phyloP scores from a whole-genome alignment of 2,797 vertebrate genomes.

The Aldrovandia affinis region DNA sequence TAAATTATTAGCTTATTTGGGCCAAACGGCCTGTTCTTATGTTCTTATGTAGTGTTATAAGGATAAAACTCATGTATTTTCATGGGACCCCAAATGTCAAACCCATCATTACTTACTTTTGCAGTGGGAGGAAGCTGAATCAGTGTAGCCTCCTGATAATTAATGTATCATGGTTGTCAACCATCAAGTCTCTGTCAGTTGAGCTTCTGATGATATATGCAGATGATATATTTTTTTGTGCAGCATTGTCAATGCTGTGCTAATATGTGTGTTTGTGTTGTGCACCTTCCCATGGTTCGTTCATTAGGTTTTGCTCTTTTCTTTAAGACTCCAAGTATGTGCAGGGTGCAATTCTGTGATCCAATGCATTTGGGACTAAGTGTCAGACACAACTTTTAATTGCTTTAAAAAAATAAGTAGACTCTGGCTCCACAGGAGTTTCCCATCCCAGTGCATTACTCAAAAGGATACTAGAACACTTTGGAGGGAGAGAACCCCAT shows the following conservation, averaged over 20 bases:
- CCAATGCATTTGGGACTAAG: not conserved
- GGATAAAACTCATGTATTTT: too few relatives aligned
- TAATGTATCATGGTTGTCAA: not conserved
- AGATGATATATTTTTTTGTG: not conserved
- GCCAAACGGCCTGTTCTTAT: too few relatives aligned
- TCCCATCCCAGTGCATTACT: not conserved
- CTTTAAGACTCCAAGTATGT: not conserved
- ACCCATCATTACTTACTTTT: too few relatives aligned
- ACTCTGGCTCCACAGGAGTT: not conserved
- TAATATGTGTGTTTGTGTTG: not conserved
- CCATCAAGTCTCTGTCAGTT: not conserved
- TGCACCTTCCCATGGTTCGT: not conserved
- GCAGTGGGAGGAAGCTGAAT: too few relatives aligned
- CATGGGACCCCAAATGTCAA: too few relatives aligned
- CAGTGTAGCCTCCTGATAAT: not conserved
- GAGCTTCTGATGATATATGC: not conserved
- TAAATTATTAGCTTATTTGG: too few relatives aligned
- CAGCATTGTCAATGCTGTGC: not conserved
- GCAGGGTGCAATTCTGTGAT: not conserved
- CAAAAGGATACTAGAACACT: not conserved
- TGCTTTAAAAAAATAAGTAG: constrained; percentile 1
- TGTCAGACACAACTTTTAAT: constrained; percentile 10
- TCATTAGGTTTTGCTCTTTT: not conserved
- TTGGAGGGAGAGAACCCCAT: not conserved
- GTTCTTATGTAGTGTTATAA: too few relatives aligned